Percentiles rank a stretch among this genome's conserved stretches.
Evolutionary conservation across 2,113 vertebrate genomes (phyloP).

Genomic region (Urocynchramus pylzowi): DNA sequence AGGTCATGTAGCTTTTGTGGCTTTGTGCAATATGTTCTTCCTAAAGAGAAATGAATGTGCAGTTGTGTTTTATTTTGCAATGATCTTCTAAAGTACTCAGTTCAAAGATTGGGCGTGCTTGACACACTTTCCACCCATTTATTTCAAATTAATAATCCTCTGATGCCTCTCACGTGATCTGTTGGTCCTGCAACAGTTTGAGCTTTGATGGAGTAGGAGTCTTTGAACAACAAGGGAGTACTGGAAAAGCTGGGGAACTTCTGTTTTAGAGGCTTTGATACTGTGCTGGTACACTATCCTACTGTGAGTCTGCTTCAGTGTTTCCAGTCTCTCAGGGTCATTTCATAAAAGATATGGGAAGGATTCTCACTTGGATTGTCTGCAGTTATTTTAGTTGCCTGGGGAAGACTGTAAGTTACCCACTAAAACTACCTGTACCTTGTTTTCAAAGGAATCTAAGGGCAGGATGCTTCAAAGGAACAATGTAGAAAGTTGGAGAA

Average conservation of each 20-base stretch:
- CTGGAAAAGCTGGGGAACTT: conserved; percentile 57
- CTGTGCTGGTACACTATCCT: neutral
- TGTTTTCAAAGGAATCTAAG: neutral
- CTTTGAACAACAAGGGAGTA: conserved; percentile 46
- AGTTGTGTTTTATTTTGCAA: conserved; percentile 61
- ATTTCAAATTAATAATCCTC: conserved; percentile 50
- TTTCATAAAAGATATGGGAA: neutral
- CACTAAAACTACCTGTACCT: neutral
- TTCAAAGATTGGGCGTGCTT: conserved; percentile 53
- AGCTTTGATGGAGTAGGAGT: conserved; percentile 42
- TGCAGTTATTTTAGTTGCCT: neutral
- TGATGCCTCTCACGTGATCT: conserved; percentile 54
- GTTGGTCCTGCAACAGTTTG: conserved; percentile 16
- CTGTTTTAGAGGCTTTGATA: conserved; percentile 42
- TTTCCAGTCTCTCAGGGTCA: neutral
- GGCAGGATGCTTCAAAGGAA: neutral
- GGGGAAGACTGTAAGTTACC: neutral
- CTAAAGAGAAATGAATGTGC: conserved; percentile 57
- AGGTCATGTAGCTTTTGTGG: conserved; percentile 50
- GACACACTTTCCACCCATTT: conserved; percentile 50
- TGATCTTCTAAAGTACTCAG: conserved; percentile 41
- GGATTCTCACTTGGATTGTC: neutral
- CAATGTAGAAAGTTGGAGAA: neutral
- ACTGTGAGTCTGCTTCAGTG: neutral
- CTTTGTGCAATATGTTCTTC: conserved; percentile 55